Base-by-base conservation (phyloP, 2,888 invertebrate genomes). In the Cyclophora albipunctata region DNA sequence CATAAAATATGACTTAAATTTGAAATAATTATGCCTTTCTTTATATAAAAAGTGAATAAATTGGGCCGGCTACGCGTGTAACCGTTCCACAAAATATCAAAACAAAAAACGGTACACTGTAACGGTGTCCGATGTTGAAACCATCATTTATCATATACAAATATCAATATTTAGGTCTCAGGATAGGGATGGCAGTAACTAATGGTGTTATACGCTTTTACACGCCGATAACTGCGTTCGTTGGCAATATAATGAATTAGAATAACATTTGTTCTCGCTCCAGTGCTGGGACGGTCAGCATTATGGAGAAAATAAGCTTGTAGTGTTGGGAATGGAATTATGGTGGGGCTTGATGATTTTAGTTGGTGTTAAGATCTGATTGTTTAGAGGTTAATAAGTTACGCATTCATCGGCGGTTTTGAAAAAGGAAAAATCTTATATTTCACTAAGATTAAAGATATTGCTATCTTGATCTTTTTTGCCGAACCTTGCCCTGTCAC, bases 161-260 rank as follows among this genome's bases (percentile, higher is more conserved):
- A 82, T 84, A 84, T 84, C 83, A 84, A 84, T 84, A 84, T 78
- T 71, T 75, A 58, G 70, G 70, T 66, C 55, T 66, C 58, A 57
- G 64, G 56, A 37, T 49, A 64, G 57, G 66, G 72, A 58, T 71
- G 83, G 83, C 83, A 78, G 72, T 74, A 73, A 84, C 76, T 78
- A 81, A 84, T 82, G 77, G 68, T 54, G 57, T 54, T 64, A 62
- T 60, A 52, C 55, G 55, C 59, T 55, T 53, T 62, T 58, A 60
- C 5, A 53, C 50, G 43, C 45, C 50, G 52, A 61, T 58, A 51
- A 20, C 1, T 20, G 20, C 20, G 20, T 20, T 20, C 20, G 20
- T 20, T 20, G 20, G 20, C 20, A 20, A 20, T 20, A 20, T 20
- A 20, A 20, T 20, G 20, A 20, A 2, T 20, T 20, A 20, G 20